Evolutionary conservation across 2,113 vertebrate species (phyloP).

Genomic region (Hypanus sabinus): DNA sequence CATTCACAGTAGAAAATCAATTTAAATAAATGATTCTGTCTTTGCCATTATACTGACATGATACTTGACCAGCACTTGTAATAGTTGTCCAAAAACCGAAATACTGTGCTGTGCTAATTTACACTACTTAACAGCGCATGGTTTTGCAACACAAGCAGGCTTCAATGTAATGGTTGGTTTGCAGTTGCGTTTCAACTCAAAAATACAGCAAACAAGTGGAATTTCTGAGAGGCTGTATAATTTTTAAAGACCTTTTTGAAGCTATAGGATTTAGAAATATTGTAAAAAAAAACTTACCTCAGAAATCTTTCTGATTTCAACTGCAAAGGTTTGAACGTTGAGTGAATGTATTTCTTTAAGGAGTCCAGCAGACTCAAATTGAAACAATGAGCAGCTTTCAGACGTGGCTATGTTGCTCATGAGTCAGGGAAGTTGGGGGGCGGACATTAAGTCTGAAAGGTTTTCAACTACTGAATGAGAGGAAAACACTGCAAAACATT

Average conservation of each 20-base stretch:
- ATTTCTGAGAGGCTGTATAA: background rate
- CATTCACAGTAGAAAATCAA: background rate
- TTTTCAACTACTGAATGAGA: constrained; percentile 29
- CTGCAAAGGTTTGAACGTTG: background rate
- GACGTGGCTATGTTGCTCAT: constrained; percentile 18
- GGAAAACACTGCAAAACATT: constrained; percentile 36
- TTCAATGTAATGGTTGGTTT: background rate
- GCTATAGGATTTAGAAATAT: background rate
- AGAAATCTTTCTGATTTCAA: constrained; percentile 12
- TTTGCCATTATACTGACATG: background rate
- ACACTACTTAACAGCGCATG: background rate
- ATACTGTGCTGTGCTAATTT: background rate
- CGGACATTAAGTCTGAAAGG: constrained; percentile 27
- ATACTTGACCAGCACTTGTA: background rate
- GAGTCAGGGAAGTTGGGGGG: constrained; percentile 35
- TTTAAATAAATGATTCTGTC: background rate
- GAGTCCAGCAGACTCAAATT: constrained; percentile 1
- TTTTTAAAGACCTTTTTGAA: background rate
- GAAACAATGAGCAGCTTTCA: constrained; percentile 37
- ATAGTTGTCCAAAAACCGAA: background rate
- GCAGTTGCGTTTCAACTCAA: background rate
- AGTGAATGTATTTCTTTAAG: background rate
- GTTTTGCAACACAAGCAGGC: background rate
- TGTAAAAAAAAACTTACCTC: constrained; percentile 3
- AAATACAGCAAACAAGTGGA: background rate